A percentile compares a stretch with the other conserved stretches of the same genome.
These are phyloP conservation scores for Dexiosoma caninum DNA, from an alignment of 2,888 invertebrate species.

Conservation along the genomic window DNA sequence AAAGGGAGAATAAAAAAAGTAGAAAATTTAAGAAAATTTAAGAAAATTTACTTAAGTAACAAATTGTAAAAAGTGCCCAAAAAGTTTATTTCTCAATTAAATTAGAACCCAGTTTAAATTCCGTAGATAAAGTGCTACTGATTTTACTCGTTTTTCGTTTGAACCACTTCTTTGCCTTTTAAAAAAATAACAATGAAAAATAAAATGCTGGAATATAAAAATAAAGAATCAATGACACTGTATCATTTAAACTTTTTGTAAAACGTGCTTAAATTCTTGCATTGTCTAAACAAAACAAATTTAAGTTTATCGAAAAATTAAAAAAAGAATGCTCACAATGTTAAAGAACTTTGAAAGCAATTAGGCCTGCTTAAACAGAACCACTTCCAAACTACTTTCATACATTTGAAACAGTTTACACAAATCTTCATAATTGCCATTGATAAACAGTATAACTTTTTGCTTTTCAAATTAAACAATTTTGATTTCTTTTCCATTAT, in stretches of 20 bases:
- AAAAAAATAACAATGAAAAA: too few species aligned
- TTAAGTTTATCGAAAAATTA: constrained; percentile 15
- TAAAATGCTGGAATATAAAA: too few species aligned
- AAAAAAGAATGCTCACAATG: constrained; percentile 65
- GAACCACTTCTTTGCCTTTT: too few species aligned
- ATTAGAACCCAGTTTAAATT: too few species aligned
- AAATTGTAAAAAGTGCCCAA: too few species aligned
- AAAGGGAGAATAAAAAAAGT: too few species aligned
- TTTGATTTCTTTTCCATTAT: not conserved
- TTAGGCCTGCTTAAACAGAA: constrained; percentile 17
- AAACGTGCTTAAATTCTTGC: constrained; percentile 34
- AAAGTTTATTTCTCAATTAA: too few species aligned
- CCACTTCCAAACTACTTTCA: constrained; percentile 20
- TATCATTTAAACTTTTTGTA: constrained; percentile 57
- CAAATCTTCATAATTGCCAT: constrained; percentile 33
- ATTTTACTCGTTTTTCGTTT: too few species aligned
- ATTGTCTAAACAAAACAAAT: constrained; percentile 20
- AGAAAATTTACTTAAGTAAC: too few species aligned
- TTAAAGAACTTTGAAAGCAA: constrained; percentile 14
- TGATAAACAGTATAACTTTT: not conserved
- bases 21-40: too few species aligned
- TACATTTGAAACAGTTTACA: constrained; percentile 28
- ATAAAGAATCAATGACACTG: constrained; percentile 22
- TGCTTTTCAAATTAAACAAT: not conserved
- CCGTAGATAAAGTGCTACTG: too few species aligned